Conservation (phyloP, 2,797 vertebrate genomes). For the Eutrigla gurnardus region DNA sequence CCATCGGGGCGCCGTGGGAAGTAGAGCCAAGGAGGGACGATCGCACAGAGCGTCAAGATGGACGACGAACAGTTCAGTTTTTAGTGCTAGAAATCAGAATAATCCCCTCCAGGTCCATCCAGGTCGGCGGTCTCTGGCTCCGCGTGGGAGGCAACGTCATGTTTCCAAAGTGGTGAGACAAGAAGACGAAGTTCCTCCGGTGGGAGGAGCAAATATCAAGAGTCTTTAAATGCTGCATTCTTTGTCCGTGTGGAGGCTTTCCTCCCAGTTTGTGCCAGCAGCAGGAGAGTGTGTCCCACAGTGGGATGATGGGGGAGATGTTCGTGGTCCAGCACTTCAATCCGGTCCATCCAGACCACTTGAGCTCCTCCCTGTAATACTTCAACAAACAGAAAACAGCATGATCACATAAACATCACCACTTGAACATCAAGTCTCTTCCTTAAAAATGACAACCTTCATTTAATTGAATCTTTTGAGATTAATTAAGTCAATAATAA, state of each 20-base stretch:
- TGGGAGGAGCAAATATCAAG: constrained; percentile 19
- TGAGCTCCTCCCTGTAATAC: constrained; percentile 54
- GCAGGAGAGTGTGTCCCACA: constrained; percentile 45
- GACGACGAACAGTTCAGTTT: constrained; percentile 2
- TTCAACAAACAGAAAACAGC: constrained; percentile 4
- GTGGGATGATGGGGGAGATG: constrained; percentile 68
- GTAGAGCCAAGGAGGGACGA: neutral
- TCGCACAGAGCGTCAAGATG: neutral
- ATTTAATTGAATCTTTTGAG: neutral
- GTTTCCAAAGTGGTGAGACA: constrained; percentile 54
- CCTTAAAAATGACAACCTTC: neutral
- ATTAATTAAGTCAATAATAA: neutral
- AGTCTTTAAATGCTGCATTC: constrained; percentile 4
- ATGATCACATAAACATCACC: neutral
- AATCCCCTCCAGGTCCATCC: constrained; percentile 2
- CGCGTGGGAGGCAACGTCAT: constrained; percentile 13
- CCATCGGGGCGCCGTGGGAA: neutral
- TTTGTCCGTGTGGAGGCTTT: constrained; percentile 33
- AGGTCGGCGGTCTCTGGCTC: constrained; percentile 14
- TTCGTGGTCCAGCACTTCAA: constrained; percentile 74
- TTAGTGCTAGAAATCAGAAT: constrained; percentile 20
- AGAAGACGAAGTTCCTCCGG: constrained; percentile 35
- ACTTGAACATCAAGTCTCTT: neutral
- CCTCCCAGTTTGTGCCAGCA: constrained; percentile 45
- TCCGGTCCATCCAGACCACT: constrained; percentile 61